Evolutionary conservation across 2,797 vertebrate species (phyloP), one percentile per base, ranked within the genome.

Genomic region (Halcyon badia): DNA sequence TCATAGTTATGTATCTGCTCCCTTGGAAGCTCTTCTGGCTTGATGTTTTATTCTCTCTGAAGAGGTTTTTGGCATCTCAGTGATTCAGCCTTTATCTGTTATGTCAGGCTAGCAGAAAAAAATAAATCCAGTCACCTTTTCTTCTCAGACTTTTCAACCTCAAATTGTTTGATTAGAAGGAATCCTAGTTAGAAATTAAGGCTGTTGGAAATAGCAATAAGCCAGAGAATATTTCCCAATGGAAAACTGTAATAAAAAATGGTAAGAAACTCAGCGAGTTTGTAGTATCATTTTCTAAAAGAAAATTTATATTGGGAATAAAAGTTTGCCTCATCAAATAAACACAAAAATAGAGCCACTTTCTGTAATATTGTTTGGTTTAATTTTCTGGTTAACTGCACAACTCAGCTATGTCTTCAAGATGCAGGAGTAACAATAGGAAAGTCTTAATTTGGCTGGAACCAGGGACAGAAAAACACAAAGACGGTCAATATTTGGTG

Each of bases 31-130:
- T 6, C 14, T 90, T 61, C 80, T 65, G 52, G 39, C 24, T 82
- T 87, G 72, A 88, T 60, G 65, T 70, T n/a, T 49, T 65, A 66
- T 68, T 96, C 77, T 52, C 51, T 75, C 58, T 93, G 72, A 91
- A 77, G 22, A 62, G 20, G 7, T 28, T 83, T 86, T 84, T 76
- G 58, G 31, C n/a, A 11, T 80, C 25, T 73, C 28, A 0, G 13
- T 95, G 62, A 64, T 73, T 91, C 73, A 82, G 44, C 19, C 30
- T 70, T 75, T 75, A 81, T 65, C 44, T 85, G 9, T 58, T 78
- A n/a, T 42, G 69, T 56, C 70, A 79, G 48, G 8, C 35, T 60
- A 73, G 28, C 12, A 73, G 14, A 51, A 56, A 86, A 56, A 66
- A 48, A 30, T 20, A 70, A 64, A 70, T 42, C 9, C 31, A 37